phyloP scores from a whole-genome alignment of 2,888 invertebrate genomes.

The Acleris emargana region DNA sequence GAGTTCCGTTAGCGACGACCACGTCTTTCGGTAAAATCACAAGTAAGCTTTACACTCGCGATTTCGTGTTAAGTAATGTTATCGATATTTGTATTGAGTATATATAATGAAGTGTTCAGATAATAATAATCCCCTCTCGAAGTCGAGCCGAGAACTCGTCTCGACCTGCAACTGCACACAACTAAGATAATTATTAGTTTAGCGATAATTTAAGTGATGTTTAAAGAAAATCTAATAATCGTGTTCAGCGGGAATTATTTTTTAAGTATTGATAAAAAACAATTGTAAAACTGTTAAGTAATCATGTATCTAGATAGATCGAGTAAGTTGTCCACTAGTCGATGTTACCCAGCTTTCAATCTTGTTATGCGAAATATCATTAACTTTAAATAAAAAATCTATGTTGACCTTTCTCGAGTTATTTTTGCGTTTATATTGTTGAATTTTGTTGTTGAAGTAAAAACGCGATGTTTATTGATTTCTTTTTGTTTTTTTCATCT shows the following conservation, averaged over 20 bases:
- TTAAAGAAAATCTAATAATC: slow-evolving; percentile 69
- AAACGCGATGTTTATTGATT: slow-evolving; percentile 56
- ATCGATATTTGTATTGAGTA: slow-evolving; percentile 66
- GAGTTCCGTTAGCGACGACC: slow-evolving; percentile 64
- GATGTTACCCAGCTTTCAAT: slow-evolving; percentile 76
- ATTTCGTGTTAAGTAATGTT: slow-evolving; percentile 68
- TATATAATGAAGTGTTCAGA: slow-evolving; percentile 79
- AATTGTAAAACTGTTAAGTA: slow-evolving; percentile 81
- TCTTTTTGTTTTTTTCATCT: slow-evolving; percentile 64
- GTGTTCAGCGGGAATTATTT: slow-evolving; percentile 81
- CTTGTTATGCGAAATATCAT: slow-evolving; percentile 76
- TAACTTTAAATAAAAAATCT: slow-evolving; percentile 62
- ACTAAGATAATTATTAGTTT: slow-evolving; percentile 75
- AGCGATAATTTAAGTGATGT: slow-evolving; percentile 77
- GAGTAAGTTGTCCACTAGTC: slow-evolving; percentile 80
- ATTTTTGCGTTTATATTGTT: slow-evolving; percentile 74
- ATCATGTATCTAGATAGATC: slow-evolving; percentile 79
- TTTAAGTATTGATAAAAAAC: slow-evolving; percentile 72
- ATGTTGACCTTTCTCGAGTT: slow-evolving; percentile 71
- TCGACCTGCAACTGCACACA: slow-evolving; percentile 66
- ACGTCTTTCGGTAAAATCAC: slow-evolving; percentile 64
- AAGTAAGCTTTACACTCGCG: slow-evolving; percentile 68
- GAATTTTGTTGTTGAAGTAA: slow-evolving; percentile 72
- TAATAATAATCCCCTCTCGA: slow-evolving; percentile 65
- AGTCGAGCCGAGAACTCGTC: slow-evolving; percentile 50